Conservation (phyloP, 1,140 invertebrate species). For the Penaeus vannamei region DNA sequence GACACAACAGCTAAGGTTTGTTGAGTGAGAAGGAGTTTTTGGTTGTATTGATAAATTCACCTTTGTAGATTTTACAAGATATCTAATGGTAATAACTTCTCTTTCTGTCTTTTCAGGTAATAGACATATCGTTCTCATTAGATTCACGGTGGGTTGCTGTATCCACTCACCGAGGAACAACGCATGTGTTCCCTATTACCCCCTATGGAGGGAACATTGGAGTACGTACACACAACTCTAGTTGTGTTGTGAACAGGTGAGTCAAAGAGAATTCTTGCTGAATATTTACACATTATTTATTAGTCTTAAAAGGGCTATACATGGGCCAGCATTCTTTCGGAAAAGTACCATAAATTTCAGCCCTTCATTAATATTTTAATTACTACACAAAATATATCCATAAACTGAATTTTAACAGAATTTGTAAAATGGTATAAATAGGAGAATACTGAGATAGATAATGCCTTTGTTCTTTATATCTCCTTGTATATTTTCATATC, state of each 20-base stretch:
- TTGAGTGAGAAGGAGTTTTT: constrained; percentile 69
- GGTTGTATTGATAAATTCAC: no score
- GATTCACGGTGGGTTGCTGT: constrained; percentile 97
- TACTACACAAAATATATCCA: no score
- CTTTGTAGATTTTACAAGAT: background rate
- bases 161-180: constrained; percentile 94
- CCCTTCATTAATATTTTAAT: no score
- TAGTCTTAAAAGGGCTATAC: background rate
- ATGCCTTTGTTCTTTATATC: background rate
- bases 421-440: no score
- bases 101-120: constrained; percentile 53
- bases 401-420: no score
- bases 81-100: background rate
- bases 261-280: constrained; percentile 45
- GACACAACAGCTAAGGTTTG: constrained; percentile 86
- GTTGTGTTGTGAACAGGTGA: constrained; percentile 91
- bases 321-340: no score
- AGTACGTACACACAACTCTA: constrained; percentile 91
- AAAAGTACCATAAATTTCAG: no score
- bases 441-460: no score
- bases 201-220: constrained; percentile 95
- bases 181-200: constrained; percentile 96
- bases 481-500: background rate
- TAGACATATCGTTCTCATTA: constrained; percentile 76
- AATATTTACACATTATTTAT: background rate